Conservation (phyloP, 2,113 vertebrate species). For the Podarcis raffonei region DNA sequence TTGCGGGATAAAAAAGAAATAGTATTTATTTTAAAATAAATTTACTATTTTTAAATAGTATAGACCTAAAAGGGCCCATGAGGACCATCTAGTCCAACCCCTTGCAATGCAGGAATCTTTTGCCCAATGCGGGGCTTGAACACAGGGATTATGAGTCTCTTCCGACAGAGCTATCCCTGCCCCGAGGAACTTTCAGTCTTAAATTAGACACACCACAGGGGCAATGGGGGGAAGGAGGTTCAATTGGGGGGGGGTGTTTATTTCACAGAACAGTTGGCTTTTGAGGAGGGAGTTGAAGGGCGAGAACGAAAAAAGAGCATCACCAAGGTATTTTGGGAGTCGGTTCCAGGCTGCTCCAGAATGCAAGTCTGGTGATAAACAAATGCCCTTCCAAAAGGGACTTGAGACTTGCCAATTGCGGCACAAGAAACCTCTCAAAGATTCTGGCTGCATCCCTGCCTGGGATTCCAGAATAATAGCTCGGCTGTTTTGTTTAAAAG, state of each 20-base stretch:
- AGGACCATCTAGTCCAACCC: too few species aligned
- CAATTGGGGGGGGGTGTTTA: neutral
- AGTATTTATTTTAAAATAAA: too few species aligned
- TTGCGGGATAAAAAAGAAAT: neutral
- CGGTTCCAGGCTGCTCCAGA: neutral
- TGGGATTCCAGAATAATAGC: conserved; percentile 43
- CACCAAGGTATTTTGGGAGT: too few species aligned
- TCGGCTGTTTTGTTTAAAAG: conserved; percentile 37
- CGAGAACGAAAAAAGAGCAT: neutral
- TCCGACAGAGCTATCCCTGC: neutral
- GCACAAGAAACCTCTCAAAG: conserved; percentile 25
- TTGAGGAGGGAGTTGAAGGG: neutral
- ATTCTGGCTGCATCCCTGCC: conserved; percentile 36
- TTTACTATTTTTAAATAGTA: too few species aligned
- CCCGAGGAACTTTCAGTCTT: neutral
- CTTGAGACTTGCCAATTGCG: conserved; percentile 26
- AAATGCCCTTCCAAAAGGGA: conserved; percentile 34
- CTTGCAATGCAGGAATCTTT: too few species aligned
- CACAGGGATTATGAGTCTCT: too few species aligned
- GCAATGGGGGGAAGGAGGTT: neutral
- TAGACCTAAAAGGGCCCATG: too few species aligned
- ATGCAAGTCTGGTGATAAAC: neutral
- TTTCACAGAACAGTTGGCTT: neutral
- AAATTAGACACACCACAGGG: neutral
- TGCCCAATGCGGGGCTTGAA: too few species aligned